Conservation (phyloP, 2,797 vertebrate species). For the Kryptolebias ocellatus region DNA sequence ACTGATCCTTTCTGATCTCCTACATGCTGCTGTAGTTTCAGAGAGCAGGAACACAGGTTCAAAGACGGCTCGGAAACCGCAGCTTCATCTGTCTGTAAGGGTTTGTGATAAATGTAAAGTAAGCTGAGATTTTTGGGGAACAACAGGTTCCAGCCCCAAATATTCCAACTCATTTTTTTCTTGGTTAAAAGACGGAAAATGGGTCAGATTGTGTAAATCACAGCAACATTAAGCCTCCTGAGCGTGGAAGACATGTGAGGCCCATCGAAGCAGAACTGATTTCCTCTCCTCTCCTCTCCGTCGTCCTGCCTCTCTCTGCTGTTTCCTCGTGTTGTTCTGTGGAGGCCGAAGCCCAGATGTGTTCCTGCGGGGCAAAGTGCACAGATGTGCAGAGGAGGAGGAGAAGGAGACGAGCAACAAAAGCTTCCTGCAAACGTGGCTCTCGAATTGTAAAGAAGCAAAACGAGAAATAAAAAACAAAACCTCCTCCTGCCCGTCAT, state of each 20-base stretch:
- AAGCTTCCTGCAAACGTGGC: slow-evolving; percentile 55
- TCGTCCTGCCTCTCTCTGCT: slow-evolving; percentile 15
- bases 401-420: slow-evolving; percentile 45
- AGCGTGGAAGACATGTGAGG: slow-evolving; percentile 48
- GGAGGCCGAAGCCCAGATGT: slow-evolving; percentile 78
- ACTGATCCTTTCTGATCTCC: no score
- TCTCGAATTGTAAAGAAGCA: slow-evolving; percentile 36
- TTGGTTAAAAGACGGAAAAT: not conserved
- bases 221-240: slow-evolving; percentile 19
- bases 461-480: slow-evolving; percentile 14
- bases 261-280: slow-evolving; percentile 70
- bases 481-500: slow-evolving; percentile 10
- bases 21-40: no score
- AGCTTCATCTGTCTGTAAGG: no score
- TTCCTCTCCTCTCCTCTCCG: slow-evolving; percentile 12
- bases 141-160: no score
- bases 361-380: slow-evolving; percentile 68
- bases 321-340: slow-evolving; percentile 67
- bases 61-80: no score
- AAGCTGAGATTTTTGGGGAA: no score
- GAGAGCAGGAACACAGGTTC: no score
- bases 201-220: slow-evolving; percentile 28
- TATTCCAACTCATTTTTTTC: not conserved
- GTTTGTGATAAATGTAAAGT: no score
- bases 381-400: slow-evolving; percentile 57